Evolutionary conservation across 2,797 vertebrate species (phyloP).

Genomic region (Myotis vivesi): DNA sequence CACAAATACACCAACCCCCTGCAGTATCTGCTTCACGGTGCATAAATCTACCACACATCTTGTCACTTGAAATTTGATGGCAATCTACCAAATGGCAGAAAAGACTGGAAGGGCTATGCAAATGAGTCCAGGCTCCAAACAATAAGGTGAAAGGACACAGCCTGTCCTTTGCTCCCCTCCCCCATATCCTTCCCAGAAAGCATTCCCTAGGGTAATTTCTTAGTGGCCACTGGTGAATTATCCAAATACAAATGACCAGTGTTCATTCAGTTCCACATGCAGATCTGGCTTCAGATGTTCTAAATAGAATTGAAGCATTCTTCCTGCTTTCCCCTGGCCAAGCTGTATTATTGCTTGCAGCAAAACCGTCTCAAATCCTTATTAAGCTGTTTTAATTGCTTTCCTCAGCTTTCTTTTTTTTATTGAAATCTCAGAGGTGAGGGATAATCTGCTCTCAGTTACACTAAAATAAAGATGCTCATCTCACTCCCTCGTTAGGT

Average conservation of each 20-base stretch:
- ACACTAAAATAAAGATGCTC: slow-evolving; percentile 61
- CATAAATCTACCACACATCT: slow-evolving; percentile 79
- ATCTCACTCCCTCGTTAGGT: neutral
- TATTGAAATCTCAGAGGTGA: slow-evolving; percentile 71
- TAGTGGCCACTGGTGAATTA: slow-evolving; percentile 77
- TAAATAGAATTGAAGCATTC: slow-evolving; percentile 58
- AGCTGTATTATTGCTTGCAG: slow-evolving; percentile 52
- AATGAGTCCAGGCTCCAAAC: slow-evolving; percentile 65
- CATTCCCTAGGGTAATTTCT: slow-evolving; percentile 73
- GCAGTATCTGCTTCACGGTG: slow-evolving; percentile 81
- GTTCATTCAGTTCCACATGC: slow-evolving; percentile 62
- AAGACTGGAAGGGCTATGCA: slow-evolving; percentile 79
- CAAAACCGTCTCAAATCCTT: slow-evolving; percentile 52
- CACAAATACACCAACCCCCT: slow-evolving; percentile 82
- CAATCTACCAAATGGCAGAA: slow-evolving; percentile 82
- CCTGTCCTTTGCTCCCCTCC: slow-evolving; percentile 62
- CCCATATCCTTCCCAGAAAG: slow-evolving; percentile 62
- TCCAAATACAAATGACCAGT: slow-evolving; percentile 70
- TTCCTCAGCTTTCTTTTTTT: slow-evolving; percentile 46
- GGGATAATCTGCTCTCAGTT: slow-evolving; percentile 67
- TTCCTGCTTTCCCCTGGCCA: slow-evolving; percentile 36
- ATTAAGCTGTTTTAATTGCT: slow-evolving; percentile 72
- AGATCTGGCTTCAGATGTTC: slow-evolving; percentile 68
- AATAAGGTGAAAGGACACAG: slow-evolving; percentile 70
- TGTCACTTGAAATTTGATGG: slow-evolving; percentile 83